Evolutionary conservation across 1,140 invertebrate species (phyloP).

Genomic region (Drosophila oshimai): DNA sequence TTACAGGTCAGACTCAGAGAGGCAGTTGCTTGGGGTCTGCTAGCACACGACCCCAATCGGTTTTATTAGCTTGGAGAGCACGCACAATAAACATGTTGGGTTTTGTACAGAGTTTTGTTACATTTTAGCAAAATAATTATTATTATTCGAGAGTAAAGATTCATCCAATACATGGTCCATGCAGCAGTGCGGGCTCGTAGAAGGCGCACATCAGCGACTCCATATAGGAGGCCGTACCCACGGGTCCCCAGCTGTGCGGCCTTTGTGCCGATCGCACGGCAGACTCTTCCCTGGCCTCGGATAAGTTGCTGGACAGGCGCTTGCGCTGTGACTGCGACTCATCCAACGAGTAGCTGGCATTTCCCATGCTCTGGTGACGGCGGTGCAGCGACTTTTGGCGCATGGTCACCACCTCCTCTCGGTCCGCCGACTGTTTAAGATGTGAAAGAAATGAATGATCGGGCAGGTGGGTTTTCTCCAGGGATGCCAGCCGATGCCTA

Average conservation of each 20-base stretch:
- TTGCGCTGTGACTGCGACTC: constrained; percentile 38
- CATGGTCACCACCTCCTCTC: constrained; percentile 66
- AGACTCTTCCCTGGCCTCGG: constrained; percentile 51
- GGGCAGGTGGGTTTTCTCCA: neutral
- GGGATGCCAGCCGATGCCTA: neutral
- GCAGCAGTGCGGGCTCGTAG: constrained; percentile 75
- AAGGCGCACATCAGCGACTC: constrained; percentile 78
- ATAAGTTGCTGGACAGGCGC: constrained; percentile 58
- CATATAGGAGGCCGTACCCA: constrained; percentile 77
- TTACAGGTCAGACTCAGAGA: constrained; percentile 40
- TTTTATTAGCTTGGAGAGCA: constrained; percentile 53
- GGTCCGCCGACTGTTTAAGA: constrained; percentile 45
- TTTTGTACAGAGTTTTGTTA: constrained; percentile 59
- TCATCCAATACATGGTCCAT: constrained; percentile 82
- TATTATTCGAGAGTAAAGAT: constrained; percentile 39
- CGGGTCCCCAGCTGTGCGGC: constrained; percentile 81
- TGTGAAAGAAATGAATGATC: neutral
- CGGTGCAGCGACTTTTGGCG: constrained; percentile 72
- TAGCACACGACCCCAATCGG: constrained; percentile 57
- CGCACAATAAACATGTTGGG: constrained; percentile 49
- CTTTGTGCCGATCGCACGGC: constrained; percentile 45
- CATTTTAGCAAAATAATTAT: constrained; percentile 3
- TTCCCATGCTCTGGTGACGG: constrained; percentile 74
- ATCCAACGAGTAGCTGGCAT: constrained; percentile 71
- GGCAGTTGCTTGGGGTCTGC: constrained; percentile 36